Evolutionary conservation across 2,888 invertebrate species (phyloP).

Genomic region (Patella caerulea): DNA sequence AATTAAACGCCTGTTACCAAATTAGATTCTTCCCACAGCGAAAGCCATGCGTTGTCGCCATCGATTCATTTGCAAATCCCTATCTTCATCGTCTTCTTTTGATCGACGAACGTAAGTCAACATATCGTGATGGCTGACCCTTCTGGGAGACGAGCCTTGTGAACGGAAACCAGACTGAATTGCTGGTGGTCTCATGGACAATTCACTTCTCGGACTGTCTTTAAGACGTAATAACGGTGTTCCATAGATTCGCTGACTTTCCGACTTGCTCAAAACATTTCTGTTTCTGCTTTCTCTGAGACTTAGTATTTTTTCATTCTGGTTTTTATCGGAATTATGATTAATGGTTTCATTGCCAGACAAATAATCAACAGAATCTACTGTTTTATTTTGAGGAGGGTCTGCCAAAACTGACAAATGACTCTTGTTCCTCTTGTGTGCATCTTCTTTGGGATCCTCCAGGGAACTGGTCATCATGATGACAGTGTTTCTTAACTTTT

Average conservation of each 20-base stretch:
- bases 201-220: slow-evolving; percentile 2
- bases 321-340: not conserved
- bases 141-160: slow-evolving; percentile 1
- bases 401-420: not conserved
- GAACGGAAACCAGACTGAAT: not conserved
- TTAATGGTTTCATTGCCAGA: not conserved
- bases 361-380: not conserved
- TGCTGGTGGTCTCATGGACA: slow-evolving; percentile 12
- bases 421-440: not conserved
- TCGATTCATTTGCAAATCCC: slow-evolving; percentile 30
- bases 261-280: too few species aligned
- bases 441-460: not conserved
- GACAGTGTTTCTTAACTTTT: not conserved
- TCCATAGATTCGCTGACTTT: too few species aligned
- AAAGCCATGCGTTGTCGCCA: slow-evolving; percentile 38
- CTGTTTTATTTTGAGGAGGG: not conserved
- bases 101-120: slow-evolving; percentile 17
- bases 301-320: not conserved
- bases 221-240: not conserved
- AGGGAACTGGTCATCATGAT: not conserved
- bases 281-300: not conserved
- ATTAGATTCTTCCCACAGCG: slow-evolving; percentile 21
- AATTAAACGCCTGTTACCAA: too few species aligned
- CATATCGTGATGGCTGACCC: not conserved
- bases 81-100: slow-evolving; percentile 25